phyloP scores from a whole-genome alignment of 2,797 vertebrate species.

The Mormyrops attenuatus region DNA sequence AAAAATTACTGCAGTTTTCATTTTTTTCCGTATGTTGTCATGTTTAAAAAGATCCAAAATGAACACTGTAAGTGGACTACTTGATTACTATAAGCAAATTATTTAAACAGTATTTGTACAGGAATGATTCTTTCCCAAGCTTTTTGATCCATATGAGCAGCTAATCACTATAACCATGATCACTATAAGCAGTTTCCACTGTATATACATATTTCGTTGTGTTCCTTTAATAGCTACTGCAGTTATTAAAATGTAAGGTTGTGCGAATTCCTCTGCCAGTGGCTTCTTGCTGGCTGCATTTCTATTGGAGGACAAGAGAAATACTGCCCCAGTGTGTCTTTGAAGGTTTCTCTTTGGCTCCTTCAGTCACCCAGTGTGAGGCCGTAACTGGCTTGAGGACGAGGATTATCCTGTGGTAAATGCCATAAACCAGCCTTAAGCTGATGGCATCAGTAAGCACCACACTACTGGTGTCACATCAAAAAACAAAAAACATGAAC shows the following conservation, averaged over 20 bases:
- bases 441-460: not conserved
- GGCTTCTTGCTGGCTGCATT: not conserved
- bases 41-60: no score
- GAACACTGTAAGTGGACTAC: no score
- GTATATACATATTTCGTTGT: not conserved
- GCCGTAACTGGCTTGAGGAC: not conserved
- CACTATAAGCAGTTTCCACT: no score
- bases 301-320: not conserved
- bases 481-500: not conserved
- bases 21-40: no score
- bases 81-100: no score
- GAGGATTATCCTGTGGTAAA: not conserved
- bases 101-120: no score
- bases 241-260: not conserved
- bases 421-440: not conserved
- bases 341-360: not conserved
- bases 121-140: no score
- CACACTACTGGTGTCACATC: not conserved
- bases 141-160: no score
- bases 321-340: not conserved
- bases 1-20: no score
- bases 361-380: not conserved
- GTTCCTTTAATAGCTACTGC: not conserved
- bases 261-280: not conserved
- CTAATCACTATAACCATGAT: no score